Percentiles rank a stretch among this genome's conserved stretches.
phyloP scores from a whole-genome alignment of 1,140 invertebrate genomes.

The Akabosia matsudoensis region DNA sequence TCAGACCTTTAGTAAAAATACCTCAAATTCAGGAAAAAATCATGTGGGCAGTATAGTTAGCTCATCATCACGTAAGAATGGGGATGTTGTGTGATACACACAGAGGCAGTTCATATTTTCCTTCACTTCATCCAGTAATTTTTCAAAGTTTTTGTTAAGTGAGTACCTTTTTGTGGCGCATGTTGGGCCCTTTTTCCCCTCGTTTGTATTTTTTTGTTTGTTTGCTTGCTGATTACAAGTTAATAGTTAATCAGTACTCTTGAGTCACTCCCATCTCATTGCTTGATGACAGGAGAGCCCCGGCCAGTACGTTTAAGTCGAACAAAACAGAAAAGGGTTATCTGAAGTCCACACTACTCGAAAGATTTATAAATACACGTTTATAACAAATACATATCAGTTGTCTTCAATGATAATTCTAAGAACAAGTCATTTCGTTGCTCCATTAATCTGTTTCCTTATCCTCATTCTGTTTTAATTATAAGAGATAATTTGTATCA shows the following conservation, averaged over 20 bases:
- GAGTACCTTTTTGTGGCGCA: no score
- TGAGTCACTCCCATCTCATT: conserved; percentile 21
- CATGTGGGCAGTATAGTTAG: not conserved
- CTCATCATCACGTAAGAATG: not conserved
- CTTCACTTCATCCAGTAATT: no score
- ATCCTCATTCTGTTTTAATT: conserved; percentile 12
- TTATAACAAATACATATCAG: no score
- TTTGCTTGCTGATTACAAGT: conserved; percentile 5
- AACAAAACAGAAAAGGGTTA: conserved; percentile 1
- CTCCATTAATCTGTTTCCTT: not conserved
- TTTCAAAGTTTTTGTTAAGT: no score
- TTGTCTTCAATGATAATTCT: not conserved
- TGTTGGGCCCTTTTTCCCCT: not conserved
- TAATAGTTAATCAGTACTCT: conserved; percentile 12
- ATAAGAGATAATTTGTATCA: conserved; percentile 20
- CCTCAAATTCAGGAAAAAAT: no score
- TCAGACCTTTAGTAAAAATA: no score
- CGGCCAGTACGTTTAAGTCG: not conserved
- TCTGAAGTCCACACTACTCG: no score
- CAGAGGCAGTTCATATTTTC: no score
- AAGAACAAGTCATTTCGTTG: not conserved
- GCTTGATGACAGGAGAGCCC: conserved; percentile 10
- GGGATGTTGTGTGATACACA: not conserved
- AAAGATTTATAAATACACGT: no score
- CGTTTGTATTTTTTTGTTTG: not conserved